phyloP scores from a whole-genome alignment of 2,888 invertebrate species.

The Ariolimax columbianus region DNA sequence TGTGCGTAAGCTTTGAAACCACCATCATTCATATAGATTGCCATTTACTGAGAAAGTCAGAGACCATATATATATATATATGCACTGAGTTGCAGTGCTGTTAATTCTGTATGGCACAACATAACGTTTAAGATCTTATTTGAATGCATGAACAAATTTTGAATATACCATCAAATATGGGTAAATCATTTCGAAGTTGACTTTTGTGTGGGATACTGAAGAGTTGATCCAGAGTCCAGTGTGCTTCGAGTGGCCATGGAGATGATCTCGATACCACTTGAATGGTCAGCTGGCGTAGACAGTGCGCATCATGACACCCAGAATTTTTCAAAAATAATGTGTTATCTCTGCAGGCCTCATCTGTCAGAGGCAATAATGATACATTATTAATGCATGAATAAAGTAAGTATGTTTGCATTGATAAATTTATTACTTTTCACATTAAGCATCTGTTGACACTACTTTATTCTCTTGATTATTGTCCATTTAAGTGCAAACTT shows the following conservation, averaged over 20 bases:
- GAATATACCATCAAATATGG: slow-evolving; percentile 53
- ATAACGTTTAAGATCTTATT: no score
- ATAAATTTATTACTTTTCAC: background rate
- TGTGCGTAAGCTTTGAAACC: no score
- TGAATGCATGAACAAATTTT: background rate
- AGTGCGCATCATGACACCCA: slow-evolving; percentile 43
- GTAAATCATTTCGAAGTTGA: slow-evolving; percentile 38
- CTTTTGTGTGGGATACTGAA: slow-evolving; percentile 39
- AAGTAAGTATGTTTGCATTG: background rate
- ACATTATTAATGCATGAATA: background rate
- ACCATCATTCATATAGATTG: no score
- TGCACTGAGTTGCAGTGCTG: no score
- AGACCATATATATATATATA: no score
- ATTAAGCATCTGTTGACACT: background rate
- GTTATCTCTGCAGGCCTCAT: slow-evolving; percentile 65
- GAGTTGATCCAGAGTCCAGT: slow-evolving; percentile 44
- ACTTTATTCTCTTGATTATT: no score
- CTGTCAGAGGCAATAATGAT: background rate
- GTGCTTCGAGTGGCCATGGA: slow-evolving; percentile 52
- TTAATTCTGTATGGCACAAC: no score
- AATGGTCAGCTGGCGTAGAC: slow-evolving; percentile 48
- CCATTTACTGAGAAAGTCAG: no score
- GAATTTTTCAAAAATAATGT: slow-evolving; percentile 59
- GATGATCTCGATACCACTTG: slow-evolving; percentile 39
- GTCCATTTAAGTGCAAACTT: no score